Conservation (phyloP, 2,888 invertebrate genomes). For the Drosophila monieri region DNA sequence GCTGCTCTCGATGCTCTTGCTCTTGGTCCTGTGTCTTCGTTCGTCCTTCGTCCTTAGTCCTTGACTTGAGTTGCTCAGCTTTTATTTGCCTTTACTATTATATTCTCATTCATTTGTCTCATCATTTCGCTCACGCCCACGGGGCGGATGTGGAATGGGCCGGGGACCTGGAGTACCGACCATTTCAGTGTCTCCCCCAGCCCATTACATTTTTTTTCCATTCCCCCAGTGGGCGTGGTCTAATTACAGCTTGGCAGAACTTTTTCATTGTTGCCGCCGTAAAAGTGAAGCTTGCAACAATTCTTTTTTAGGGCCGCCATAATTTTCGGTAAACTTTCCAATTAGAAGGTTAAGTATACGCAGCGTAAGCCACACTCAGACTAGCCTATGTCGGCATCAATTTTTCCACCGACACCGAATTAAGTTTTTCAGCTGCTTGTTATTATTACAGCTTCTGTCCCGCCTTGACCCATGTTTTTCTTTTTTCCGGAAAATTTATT, state of each 20-base stretch:
- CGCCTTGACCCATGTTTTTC: constrained; percentile 40
- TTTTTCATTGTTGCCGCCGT: constrained; percentile 57
- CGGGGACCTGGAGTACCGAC: constrained; percentile 3
- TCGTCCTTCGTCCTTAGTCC: constrained; percentile 16
- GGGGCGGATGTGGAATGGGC: constrained; percentile 18
- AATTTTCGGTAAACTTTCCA: constrained; percentile 48
- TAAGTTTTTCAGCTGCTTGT: constrained; percentile 26
- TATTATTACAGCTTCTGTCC: constrained; percentile 20
- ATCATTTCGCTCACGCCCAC: constrained; percentile 48
- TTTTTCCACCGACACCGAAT: background rate
- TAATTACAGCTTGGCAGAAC: constrained; percentile 60
- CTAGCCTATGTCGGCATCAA: background rate
- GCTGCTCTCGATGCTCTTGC: constrained; percentile 30
- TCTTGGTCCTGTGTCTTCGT: constrained; percentile 1
- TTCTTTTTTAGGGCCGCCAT: constrained; percentile 39
- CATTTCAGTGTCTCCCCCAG: constrained; percentile 4
- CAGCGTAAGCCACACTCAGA: constrained; percentile 23
- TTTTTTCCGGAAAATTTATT: constrained; percentile 12
- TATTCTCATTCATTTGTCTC: constrained; percentile 54
- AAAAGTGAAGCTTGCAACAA: constrained; percentile 35
- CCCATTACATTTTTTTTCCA: constrained; percentile 1
- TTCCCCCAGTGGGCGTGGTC: constrained; percentile 33
- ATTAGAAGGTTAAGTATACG: constrained; percentile 60
- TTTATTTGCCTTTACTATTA: constrained; percentile 67
- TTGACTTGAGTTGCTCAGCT: constrained; percentile 49